phyloP scores from a whole-genome alignment of 2,888 invertebrate genomes.

The Petrolisthes cinctipes region DNA sequence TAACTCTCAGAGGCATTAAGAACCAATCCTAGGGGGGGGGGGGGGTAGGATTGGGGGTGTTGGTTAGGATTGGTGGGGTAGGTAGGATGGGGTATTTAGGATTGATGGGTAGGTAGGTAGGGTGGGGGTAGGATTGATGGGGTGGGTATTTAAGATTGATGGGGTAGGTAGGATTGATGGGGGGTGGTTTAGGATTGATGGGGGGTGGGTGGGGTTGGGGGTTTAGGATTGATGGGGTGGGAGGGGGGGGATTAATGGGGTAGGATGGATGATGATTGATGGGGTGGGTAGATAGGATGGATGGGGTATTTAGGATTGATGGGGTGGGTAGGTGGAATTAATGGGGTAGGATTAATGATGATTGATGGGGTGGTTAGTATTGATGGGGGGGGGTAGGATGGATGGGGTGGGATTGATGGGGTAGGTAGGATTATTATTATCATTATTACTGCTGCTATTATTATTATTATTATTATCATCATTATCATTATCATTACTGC shows the following conservation, averaged over 20 bases:
- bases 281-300: not conserved
- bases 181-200: not conserved
- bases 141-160: not conserved
- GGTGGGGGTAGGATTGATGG: not conserved
- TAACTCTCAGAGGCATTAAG: not conserved
- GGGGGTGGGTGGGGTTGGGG: not conserved
- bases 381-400: no score
- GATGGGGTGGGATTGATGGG: no score
- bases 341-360: no score
- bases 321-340: not conserved
- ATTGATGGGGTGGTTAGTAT: no score
- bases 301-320: not conserved
- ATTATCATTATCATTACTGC: no score
- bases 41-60: not conserved
- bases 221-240: not conserved
- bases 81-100: not conserved
- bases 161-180: not conserved
- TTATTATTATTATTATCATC: no score
- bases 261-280: not conserved
- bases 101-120: not conserved
- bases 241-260: not conserved
- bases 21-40: not conserved
- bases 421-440: no score
- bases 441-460: no score
- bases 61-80: not conserved